Conservation (phyloP, 2,888 invertebrate species). For the Heliconius aoede region DNA sequence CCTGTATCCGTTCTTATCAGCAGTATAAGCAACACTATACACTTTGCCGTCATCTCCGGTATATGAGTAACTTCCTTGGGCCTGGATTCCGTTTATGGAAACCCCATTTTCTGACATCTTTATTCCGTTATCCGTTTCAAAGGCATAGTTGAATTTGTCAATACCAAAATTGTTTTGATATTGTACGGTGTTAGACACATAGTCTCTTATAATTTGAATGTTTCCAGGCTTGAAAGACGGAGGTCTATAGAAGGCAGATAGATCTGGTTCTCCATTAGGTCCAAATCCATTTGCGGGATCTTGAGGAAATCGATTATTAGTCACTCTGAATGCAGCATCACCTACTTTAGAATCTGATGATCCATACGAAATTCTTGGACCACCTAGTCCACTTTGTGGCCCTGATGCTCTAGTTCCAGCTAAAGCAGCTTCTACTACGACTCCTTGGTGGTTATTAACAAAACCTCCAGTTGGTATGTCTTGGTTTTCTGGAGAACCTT, state of each 20-base stretch:
- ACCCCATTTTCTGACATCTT: constrained; percentile 67
- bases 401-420: constrained; percentile 67
- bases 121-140: constrained; percentile 74
- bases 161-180: constrained; percentile 64
- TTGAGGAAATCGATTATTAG: constrained; percentile 9
- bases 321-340: constrained; percentile 67
- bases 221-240: constrained; percentile 22
- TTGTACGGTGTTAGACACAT: constrained; percentile 61
- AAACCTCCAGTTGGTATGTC: constrained; percentile 66
- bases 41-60: constrained; percentile 73
- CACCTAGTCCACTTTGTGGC: constrained; percentile 66
- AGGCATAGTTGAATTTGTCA: constrained; percentile 67
- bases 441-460: constrained; percentile 71
- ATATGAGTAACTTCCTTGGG: constrained; percentile 71
- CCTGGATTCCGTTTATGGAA: constrained; percentile 64
- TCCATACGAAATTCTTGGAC: constrained; percentile 68
- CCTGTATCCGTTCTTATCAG: constrained; percentile 69
- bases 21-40: constrained; percentile 72
- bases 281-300: neutral
- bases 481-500: constrained; percentile 46
- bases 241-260: constrained; percentile 33
- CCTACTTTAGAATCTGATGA: constrained; percentile 75
- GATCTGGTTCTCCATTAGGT: constrained; percentile 24
- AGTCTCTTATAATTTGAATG: constrained; percentile 61
- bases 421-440: constrained; percentile 72